Conservation (phyloP, 92 coral and sea anemone species). For the Scolanthus callimorphus region DNA sequence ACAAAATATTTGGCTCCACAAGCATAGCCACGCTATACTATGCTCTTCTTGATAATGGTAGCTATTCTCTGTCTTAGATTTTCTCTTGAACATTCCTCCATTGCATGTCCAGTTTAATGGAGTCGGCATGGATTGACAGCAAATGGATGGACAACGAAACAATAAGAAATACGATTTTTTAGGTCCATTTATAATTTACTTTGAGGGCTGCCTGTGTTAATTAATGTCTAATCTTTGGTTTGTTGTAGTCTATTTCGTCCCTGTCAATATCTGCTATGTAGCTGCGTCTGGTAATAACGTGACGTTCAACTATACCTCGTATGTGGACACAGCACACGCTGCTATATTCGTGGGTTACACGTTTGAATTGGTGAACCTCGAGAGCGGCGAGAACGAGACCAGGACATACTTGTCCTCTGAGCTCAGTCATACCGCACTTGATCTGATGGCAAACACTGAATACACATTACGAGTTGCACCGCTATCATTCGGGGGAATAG, state of each 20-base stretch:
- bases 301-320: not conserved
- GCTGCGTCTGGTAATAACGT: not conserved
- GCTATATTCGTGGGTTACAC: not conserved
- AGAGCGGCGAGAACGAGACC: not conserved
- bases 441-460: not conserved
- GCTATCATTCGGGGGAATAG: not conserved
- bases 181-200: no score
- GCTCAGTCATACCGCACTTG: not conserved
- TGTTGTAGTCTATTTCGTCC: not conserved
- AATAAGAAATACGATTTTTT: no score
- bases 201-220: no score
- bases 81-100: no score
- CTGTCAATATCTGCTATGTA: not conserved
- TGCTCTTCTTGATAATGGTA: no score
- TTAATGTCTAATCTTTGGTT: no score
- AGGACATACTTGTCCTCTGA: not conserved
- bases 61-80: no score
- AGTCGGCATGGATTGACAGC: no score
- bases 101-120: no score
- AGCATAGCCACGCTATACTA: no score
- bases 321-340: not conserved
- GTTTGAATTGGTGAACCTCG: not conserved
- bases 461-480: conserved; percentile 3
- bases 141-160: no score
- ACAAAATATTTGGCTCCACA: not conserved